These are phyloP conservation scores for Egretta garzetta DNA, from an alignment of 2,113 vertebrate genomes.

Conservation along the genomic window DNA sequence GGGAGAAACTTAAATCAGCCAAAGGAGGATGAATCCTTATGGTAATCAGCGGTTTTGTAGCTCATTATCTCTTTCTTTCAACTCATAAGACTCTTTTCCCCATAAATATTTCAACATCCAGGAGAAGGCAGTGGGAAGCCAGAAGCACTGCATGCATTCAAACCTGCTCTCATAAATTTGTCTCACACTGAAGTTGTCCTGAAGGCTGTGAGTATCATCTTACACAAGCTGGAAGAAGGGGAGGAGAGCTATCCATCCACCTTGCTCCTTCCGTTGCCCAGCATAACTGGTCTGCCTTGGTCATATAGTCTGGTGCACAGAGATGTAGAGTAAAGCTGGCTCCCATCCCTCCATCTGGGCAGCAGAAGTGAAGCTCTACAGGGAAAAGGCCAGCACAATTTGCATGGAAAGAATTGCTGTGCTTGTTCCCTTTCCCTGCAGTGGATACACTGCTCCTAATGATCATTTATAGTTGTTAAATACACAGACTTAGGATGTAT, in stretches of 20 bases:
- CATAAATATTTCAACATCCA: slow-evolving; percentile 23
- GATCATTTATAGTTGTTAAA: neutral
- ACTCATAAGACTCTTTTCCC: neutral
- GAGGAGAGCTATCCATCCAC: neutral
- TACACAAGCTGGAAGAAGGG: neutral
- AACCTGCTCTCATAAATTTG: neutral
- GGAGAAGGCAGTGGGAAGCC: neutral
- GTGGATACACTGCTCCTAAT: neutral
- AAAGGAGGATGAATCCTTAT: neutral
- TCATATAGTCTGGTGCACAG: neutral
- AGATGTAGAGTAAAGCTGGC: neutral
- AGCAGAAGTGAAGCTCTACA: neutral
- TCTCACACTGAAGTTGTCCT: neutral
- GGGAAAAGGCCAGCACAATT: neutral
- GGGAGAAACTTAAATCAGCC: neutral
- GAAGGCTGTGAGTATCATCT: neutral
- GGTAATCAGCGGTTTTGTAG: neutral
- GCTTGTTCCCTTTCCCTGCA: neutral
- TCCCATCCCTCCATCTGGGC: neutral
- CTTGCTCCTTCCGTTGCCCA: neutral
- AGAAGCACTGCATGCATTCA: neutral
- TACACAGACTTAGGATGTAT: neutral
- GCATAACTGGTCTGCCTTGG: neutral
- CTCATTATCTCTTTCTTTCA: neutral
- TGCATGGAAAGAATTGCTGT: neutral